phyloP scores from a whole-genome alignment of 2,888 invertebrate species.

The Chaitophorus viminalis region DNA sequence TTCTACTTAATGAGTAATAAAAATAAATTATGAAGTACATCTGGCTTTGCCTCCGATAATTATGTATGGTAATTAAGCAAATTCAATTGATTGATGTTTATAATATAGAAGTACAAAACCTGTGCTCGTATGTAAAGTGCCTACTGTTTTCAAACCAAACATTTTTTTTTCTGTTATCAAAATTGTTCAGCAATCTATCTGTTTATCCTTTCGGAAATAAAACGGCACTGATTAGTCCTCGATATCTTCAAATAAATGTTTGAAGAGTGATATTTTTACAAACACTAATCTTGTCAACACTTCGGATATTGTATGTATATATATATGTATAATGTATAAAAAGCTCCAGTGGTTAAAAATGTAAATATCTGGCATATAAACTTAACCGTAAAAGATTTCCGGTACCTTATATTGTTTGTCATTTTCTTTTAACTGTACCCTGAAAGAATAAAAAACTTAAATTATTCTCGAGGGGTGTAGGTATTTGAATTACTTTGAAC shows the following conservation, averaged over 20 bases:
- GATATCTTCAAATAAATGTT: background rate
- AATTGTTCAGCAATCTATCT: too few species aligned
- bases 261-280: background rate
- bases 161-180: too few species aligned
- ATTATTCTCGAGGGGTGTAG: background rate
- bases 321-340: background rate
- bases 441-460: background rate
- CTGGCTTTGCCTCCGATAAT: too few species aligned
- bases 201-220: too few species aligned
- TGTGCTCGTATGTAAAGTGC: too few species aligned
- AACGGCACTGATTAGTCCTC: too few species aligned
- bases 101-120: too few species aligned
- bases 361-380: slow-evolving; percentile 2
- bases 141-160: too few species aligned
- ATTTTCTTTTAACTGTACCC: background rate
- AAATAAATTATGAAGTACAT: background rate
- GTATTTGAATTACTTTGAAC: background rate
- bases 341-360: slow-evolving; percentile 16
- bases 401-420: background rate
- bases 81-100: too few species aligned
- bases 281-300: background rate
- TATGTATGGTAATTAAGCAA: too few species aligned
- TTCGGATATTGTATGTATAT: background rate
- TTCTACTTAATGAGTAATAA: background rate
- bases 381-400: background rate